Conservation (phyloP, 2,113 vertebrate genomes). For the Baryphthengus martii region DNA sequence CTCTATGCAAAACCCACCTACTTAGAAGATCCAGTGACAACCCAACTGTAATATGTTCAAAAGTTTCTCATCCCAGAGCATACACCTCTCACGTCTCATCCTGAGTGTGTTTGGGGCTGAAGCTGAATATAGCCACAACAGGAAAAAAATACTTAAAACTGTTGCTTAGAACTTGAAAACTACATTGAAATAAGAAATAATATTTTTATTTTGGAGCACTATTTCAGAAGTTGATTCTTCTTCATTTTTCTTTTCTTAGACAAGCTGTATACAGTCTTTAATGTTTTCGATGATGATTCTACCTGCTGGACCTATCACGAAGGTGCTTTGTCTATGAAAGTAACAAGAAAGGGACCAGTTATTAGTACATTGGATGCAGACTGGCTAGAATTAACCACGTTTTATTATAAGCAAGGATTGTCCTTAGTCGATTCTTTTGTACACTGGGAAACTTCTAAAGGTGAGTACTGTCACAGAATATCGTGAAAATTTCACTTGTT, state of each 20-base stretch:
- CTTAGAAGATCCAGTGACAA: background rate
- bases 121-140: background rate
- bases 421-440: conserved; percentile 93
- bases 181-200: background rate
- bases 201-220: background rate
- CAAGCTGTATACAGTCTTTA: conserved; percentile 87
- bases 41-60: background rate
- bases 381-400: conserved; percentile 92
- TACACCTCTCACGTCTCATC: background rate
- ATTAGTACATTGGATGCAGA: conserved; percentile 91
- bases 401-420: conserved; percentile 93
- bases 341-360: conserved; percentile 88
- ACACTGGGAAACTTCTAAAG: conserved; percentile 91
- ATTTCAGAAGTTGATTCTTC: background rate
- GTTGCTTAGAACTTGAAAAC: background rate
- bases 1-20: background rate
- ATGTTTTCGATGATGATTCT: conserved; percentile 80
- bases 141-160: background rate
- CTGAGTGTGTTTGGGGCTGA: background rate
- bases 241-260: conserved; percentile 59
- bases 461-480: conserved; percentile 60
- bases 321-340: conserved; percentile 87
- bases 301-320: conserved; percentile 88
- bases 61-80: background rate
- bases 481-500: background rate